Base-by-base conservation (phyloP, 2,113 vertebrate genomes). In the Vulpes lagopus region DNA sequence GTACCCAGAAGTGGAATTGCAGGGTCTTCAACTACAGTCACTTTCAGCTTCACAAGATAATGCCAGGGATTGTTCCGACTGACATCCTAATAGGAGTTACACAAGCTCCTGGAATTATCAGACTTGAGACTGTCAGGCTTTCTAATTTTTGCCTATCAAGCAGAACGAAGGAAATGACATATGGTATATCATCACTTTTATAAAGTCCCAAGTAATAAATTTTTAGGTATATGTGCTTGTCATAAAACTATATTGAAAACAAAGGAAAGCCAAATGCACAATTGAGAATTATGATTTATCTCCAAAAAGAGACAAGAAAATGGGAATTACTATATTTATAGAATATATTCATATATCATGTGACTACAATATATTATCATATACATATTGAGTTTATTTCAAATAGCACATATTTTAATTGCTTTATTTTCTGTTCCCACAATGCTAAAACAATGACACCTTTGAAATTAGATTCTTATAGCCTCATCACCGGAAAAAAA, bases 101-200 rank as follows among this genome's bases (percentile, higher is more conserved):
- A 84, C 25, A 32, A 87, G 5, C 67, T 90, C 12, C 30, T 11
- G 43, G 43, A 43, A 74, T 79, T 86, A 80, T 96, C 25, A 82
- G 89, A 89, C 32, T 85, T 94, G 30, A 95, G 43, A 93, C 80
- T 89, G 11, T 93, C 79, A 95, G 64, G 80, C 59, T 76, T 84
- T 22, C 92, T 87, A 32, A 94, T 55, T 80, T 95, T 90, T 92
- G 6, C 16, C 62, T 32, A 94, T 81, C 8, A 80, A 83, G 20
- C 67, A 32, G 23, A 30, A 82, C 53, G 51, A 96, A 74, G 23
- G 32, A 89, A 27, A 81, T 2, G 81, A 59, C 4, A 81, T 57
- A 90, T 2, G 80, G 14, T 76, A 65, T 79, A 55, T 30, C 43
- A 65, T 80, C 71, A 93, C 59, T 88, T 94, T 96, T 67, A 89